These are phyloP conservation scores for Peromyscus attwateri DNA, from an alignment of 2,797 vertebrate species.

Conservation along the genomic window DNA sequence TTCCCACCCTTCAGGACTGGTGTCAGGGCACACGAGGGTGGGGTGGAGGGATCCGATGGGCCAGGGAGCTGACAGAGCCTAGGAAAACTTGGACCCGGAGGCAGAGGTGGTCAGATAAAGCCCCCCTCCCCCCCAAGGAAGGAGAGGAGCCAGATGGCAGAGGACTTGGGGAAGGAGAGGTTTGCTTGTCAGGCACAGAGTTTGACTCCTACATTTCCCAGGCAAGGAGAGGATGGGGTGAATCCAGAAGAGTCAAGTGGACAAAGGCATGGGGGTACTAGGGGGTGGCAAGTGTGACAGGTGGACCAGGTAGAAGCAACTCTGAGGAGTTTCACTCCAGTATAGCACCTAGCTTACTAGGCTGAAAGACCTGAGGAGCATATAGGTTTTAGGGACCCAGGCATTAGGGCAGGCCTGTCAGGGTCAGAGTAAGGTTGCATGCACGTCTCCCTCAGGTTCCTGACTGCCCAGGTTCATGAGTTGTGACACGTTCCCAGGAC, in stretches of 20 bases:
- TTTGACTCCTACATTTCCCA: not conserved
- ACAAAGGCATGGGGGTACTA: not conserved
- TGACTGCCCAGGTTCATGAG: not conserved
- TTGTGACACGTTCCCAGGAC: not conserved
- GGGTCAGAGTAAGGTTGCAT: not conserved
- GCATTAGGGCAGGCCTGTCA: not conserved
- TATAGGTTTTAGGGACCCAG: not conserved
- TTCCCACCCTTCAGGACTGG: not conserved
- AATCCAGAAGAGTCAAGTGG: not conserved
- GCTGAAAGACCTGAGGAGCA: not conserved
- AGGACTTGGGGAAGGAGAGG: not conserved
- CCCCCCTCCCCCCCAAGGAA: not conserved
- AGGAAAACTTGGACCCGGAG: not conserved
- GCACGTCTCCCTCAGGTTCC: not conserved
- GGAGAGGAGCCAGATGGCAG: not conserved
- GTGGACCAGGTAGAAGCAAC: not conserved
- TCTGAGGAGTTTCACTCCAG: no score
- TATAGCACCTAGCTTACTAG: not conserved
- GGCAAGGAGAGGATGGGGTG: not conserved
- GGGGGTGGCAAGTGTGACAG: not conserved
- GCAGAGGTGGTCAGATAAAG: not conserved
- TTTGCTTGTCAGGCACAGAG: not conserved
- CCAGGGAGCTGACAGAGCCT: not conserved
- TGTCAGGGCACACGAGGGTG: no score
- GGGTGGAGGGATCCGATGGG: not conserved